Evolutionary conservation across 1,140 invertebrate genomes (phyloP).

Genomic region (Onthophagus taurus): DNA sequence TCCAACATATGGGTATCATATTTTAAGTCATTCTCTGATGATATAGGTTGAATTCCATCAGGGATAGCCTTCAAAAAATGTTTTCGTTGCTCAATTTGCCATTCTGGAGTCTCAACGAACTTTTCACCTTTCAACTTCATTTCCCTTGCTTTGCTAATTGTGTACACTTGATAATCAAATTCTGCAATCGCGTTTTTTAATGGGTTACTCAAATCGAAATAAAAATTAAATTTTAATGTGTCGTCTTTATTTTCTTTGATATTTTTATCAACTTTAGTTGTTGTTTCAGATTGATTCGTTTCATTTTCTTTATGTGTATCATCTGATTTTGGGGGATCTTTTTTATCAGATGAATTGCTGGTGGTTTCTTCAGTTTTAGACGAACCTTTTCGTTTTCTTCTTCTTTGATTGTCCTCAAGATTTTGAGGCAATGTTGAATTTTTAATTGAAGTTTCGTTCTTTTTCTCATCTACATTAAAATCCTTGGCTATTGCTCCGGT

Average conservation of each 20-base stretch:
- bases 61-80: not conserved
- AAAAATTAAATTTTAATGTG: conserved; percentile 2
- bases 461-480: not conserved
- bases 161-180: conserved; percentile 8
- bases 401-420: not conserved
- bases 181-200: conserved; percentile 1
- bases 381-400: not conserved
- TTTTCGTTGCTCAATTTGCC: not conserved
- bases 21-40: not conserved
- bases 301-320: too few species aligned
- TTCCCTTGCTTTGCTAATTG: not conserved
- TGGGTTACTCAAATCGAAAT: not conserved
- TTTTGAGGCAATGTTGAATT: not conserved
- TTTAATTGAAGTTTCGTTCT: not conserved
- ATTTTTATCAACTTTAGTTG: not conserved
- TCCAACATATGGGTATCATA: not conserved
- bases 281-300: too few species aligned
- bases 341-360: not conserved
- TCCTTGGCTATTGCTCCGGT: too few species aligned
- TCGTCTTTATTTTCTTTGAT: not conserved
- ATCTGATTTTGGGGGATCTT: not conserved
- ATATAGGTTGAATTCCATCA: not conserved
- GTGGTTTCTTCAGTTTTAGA: not conserved
- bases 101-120: too few species aligned
- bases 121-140: not conserved